A percentile compares a stretch with the other conserved stretches of the same genome.
Conservation (phyloP, 2,888 invertebrate species). For the Ceratothoa steindachneri region DNA sequence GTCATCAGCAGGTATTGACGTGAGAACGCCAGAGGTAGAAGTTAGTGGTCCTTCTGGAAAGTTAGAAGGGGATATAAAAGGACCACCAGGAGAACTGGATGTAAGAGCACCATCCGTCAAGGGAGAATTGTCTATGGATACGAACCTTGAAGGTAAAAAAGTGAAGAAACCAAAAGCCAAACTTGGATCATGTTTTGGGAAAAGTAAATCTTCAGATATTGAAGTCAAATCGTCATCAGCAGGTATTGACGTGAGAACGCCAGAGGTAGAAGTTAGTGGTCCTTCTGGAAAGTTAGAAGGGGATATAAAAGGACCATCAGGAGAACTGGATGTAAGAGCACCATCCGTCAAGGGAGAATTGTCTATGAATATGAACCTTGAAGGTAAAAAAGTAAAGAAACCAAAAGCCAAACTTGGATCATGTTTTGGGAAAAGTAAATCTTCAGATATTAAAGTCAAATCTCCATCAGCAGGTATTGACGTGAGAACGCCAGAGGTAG, state of each 20-base stretch:
- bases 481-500: background rate
- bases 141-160: background rate
- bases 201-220: background rate
- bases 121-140: background rate
- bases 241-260: background rate
- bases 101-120: background rate
- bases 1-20: background rate
- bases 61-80: background rate
- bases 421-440: background rate
- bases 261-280: background rate
- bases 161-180: background rate
- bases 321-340: no score
- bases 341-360: no score
- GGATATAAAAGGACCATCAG: background rate
- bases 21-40: background rate
- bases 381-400: no score
- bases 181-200: background rate
- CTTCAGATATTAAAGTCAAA: background rate
- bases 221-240: background rate
- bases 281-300: background rate
- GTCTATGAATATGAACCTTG: no score
- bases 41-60: background rate
- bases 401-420: no score
- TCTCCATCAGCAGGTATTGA: background rate
- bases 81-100: background rate